Evolutionary conservation across 1,140 invertebrate genomes (phyloP).

Genomic region (Grapholita molesta): DNA sequence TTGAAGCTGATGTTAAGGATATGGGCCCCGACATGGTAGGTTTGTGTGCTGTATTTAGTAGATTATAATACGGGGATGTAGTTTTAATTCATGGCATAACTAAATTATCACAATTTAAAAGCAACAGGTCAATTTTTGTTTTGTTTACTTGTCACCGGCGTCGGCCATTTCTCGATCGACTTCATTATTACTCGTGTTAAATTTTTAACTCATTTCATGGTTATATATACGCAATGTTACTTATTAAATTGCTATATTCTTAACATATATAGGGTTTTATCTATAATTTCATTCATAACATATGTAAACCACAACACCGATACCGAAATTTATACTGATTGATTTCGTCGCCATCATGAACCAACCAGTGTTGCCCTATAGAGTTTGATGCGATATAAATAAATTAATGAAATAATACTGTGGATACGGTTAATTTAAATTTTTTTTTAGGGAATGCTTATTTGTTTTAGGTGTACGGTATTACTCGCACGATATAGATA

Average conservation of each 20-base stretch:
- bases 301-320: neutral
- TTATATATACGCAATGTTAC: neutral
- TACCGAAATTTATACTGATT: neutral
- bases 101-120: slow-evolving; percentile 50
- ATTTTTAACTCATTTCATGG: slow-evolving; percentile 13
- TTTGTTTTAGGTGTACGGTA: too few species aligned
- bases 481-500: too few species aligned
- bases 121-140: slow-evolving; percentile 75
- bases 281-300: neutral
- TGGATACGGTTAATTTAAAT: too few species aligned
- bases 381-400: too few species aligned
- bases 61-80: slow-evolving; percentile 32
- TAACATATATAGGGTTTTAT: neutral
- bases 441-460: too few species aligned
- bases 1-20: slow-evolving; percentile 85
- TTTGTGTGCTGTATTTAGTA: slow-evolving; percentile 43
- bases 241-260: neutral
- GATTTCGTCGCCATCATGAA: neutral
- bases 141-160: slow-evolving; percentile 78
- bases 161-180: slow-evolving; percentile 73
- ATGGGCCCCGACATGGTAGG: slow-evolving; percentile 87
- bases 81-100: slow-evolving; percentile 69
- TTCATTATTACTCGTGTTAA: slow-evolving; percentile 55
- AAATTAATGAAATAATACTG: too few species aligned
- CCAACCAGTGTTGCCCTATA: neutral